Base-by-base conservation (phyloP, 2,888 invertebrate genomes). In the Sturmia bella region DNA sequence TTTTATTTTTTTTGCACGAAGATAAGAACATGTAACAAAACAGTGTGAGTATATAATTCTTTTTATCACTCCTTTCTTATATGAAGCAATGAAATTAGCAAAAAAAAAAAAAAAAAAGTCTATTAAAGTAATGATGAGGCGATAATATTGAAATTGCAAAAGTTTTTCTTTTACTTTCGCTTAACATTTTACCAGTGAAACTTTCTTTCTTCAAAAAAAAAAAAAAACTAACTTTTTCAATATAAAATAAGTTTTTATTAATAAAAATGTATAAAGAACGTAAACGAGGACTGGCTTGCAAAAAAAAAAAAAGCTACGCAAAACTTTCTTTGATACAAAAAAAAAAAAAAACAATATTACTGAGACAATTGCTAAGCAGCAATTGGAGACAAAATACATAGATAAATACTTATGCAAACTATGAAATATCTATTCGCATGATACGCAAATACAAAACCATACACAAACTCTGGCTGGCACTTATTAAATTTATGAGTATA, bases 71-170 rank as follows among this genome's bases (percentile, higher is more conserved):
- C 76, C 76, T 61, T 39, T 32, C 21, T 61, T 43, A 43, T 52
- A 45, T 69, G 19, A 52, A 27, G 5, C 21, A 19, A 41, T 43
- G 50, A 52, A 54, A 11, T 37, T 7, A n/a, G 32, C 19, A 45
- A 27, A 3, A 52, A 63, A 54, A 73, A 63, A 32, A 32, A 45
- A 27, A 3, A 52, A 63, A 54, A 73, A 63, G 43, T 80, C 85
- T 85, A 87, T 87, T 86, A 87, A 86, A 80, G 82, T 86, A 85
- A 87, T 89, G 87, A 89, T 89, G 87, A 88, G 87, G 85, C 87
- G 87, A 87, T 88, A 88, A 88, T 87, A 86, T 68, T 85, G 85
- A 85, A 87, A 88, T 87, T 86, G 86, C 86, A 70, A 88, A 88
- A 88, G 81, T 87, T 88, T 87, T 73, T 21, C 88, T 87, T 76